Conservation (phyloP, 2,113 vertebrate species). For the Pollimyrus isidori region DNA sequence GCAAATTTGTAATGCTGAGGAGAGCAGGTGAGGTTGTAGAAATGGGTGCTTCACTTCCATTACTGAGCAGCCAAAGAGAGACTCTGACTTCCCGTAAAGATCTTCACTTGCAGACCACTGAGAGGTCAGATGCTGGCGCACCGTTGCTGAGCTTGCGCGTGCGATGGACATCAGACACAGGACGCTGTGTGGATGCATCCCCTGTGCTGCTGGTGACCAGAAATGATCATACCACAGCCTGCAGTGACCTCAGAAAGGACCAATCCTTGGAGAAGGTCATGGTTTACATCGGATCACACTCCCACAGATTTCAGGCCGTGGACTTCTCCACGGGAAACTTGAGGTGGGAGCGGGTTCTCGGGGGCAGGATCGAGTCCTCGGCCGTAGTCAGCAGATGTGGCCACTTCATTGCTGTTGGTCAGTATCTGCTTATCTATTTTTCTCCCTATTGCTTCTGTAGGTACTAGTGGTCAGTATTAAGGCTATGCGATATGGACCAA, state of each 20-base stretch:
- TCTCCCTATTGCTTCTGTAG: neutral
- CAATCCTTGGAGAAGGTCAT: conserved; percentile 27
- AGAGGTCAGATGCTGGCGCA: neutral
- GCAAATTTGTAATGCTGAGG: conserved; percentile 41
- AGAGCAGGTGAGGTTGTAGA: conserved; percentile 42
- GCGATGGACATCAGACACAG: conserved; percentile 80
- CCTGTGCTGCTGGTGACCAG: conserved; percentile 64
- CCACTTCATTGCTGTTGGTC: conserved; percentile 76
- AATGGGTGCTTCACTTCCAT: conserved; percentile 1
- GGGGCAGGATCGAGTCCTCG: conserved; percentile 84
- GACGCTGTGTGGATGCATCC: conserved; percentile 88
- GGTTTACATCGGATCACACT: conserved; percentile 86
- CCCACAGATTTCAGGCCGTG: conserved; percentile 74
- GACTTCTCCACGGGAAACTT: conserved; percentile 68
- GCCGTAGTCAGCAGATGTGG: conserved; percentile 78
- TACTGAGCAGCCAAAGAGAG: neutral
- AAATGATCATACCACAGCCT: conserved; percentile 48
- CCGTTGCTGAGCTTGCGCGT: conserved; percentile 43
- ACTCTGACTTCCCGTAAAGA: neutral
- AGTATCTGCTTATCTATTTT: conserved; percentile 26
- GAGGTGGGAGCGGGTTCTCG: conserved; percentile 81
- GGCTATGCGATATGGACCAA: no score
- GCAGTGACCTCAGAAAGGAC: conserved; percentile 48
- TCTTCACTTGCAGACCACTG: neutral
- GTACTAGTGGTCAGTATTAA: neutral